Base-by-base conservation (phyloP, 1,140 invertebrate genomes). In the Bombus pascuorum region DNA sequence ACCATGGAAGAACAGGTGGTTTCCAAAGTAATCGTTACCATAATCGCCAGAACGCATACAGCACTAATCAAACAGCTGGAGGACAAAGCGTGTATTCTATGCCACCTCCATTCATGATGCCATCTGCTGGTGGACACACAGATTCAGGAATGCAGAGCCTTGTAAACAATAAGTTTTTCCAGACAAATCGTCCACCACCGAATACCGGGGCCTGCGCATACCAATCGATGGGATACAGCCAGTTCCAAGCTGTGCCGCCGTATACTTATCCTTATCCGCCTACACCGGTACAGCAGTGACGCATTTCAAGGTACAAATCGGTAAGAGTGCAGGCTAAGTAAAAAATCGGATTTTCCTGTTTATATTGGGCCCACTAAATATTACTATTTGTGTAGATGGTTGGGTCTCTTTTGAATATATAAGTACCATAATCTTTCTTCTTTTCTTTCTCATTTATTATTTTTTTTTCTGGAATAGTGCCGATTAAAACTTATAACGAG, bases 161-260 rank as follows among this genome's bases (percentile, higher is more conserved):
- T 57, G 95, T 96, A 72, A 96, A 96, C 91, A 96, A 96, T 93
- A 96, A 96, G 88, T 96, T 96, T 94, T 96, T 96, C 95, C 96
- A 96, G 90, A 96, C 95, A 8, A 95, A 94, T 81, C 94, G 96
- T 78, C 95, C 96, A 77, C 94, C 96, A 12, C 95, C 96, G 0
- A 94, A 94, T 78, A 93, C 95, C 22, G 96, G 96, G 72, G 95
- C 96, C 2, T 96, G 96, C 88, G 96, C 96, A 32, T 96, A 96
- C 82, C 96, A 96, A 81, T 96, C 96, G 13, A 95, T 96, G 94
- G 95, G 95, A 57, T 96, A 96, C 71, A 92, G 94, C 9, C 94
- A 95, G 66, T 95, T 95, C 74, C 96, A 96, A 84, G 92, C 95
- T n/a, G 94, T 95, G 34, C 91, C 94, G 57, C 94, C 95, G 6